Percentiles rank a stretch among this genome's conserved stretches.
These are phyloP conservation scores for Microcaecilia unicolor DNA, from an alignment of 2,797 vertebrate genomes.

Conservation along the genomic window DNA sequence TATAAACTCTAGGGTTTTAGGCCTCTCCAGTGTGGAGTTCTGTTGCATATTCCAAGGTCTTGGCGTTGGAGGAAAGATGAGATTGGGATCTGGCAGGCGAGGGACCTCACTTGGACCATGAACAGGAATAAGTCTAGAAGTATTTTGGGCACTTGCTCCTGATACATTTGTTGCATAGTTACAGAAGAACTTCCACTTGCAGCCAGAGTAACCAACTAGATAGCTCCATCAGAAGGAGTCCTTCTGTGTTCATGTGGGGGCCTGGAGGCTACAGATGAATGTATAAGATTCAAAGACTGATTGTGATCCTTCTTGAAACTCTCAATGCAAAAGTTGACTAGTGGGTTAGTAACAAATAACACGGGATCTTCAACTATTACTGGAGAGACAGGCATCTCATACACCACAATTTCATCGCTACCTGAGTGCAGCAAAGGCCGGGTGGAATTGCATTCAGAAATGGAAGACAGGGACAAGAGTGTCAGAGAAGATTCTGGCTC, in stretches of 20 bases:
- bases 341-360: constrained; percentile 64
- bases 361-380: constrained; percentile 44
- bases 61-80: constrained; percentile 87
- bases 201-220: constrained; percentile 59
- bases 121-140: constrained; percentile 64
- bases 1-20: constrained; percentile 90
- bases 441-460: constrained; percentile 92
- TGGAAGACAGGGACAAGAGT: constrained; percentile 81
- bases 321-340: constrained; percentile 87
- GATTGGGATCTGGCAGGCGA: constrained; percentile 84
- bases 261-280: constrained; percentile 66
- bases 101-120: constrained; percentile 73
- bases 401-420: constrained; percentile 82
- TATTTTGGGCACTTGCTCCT: constrained; percentile 57
- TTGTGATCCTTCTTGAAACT: constrained; percentile 89
- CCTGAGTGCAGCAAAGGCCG: constrained; percentile 82
- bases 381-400: constrained; percentile 62
- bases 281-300: constrained; percentile 92
- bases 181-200: constrained; percentile 52
- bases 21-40: constrained; percentile 75
- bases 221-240: constrained; percentile 89
- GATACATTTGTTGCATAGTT: constrained; percentile 49
- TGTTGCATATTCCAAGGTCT: constrained; percentile 77
- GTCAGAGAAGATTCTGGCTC: constrained; percentile 74
- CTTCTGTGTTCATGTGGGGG: constrained; percentile 63